Percentiles rank a stretch among this genome's conserved stretches.
Conservation (phyloP, 2,888 invertebrate genomes). For the Elegia similella region DNA sequence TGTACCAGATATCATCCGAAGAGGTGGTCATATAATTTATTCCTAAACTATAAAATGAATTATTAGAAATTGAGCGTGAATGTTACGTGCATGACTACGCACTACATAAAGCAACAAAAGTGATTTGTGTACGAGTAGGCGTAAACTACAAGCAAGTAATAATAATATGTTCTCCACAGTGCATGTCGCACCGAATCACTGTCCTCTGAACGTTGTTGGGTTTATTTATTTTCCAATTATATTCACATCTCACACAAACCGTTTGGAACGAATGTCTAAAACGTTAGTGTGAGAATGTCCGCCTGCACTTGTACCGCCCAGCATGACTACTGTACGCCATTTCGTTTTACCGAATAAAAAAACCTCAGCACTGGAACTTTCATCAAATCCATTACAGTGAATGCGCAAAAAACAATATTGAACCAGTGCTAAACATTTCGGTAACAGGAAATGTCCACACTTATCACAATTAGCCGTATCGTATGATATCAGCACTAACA, state of each 20-base stretch:
- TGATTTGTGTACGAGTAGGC: conserved; percentile 20
- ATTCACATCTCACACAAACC: conserved; percentile 55
- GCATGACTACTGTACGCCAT: conserved; percentile 67
- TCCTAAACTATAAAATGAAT: not conserved
- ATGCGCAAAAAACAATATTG: not conserved
- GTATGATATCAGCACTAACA: conserved; percentile 36
- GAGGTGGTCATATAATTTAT: too few relatives aligned
- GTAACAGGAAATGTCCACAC: conserved; percentile 39
- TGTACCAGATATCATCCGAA: too few relatives aligned
- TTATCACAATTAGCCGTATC: conserved; percentile 41
- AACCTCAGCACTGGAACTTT: conserved; percentile 30
- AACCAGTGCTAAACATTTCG: conserved; percentile 17
- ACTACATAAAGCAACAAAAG: conserved; percentile 34
- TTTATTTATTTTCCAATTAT: conserved; percentile 55
- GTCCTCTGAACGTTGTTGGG: conserved; percentile 57
- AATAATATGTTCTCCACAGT: conserved; percentile 59
- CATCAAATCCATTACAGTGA: not conserved
- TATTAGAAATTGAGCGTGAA: conserved; percentile 28
- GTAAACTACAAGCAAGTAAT: not conserved
- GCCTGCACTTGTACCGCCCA: conserved; percentile 79
- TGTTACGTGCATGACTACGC: conserved; percentile 59
- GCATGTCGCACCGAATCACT: conserved; percentile 76
- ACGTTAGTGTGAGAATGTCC: conserved; percentile 56
- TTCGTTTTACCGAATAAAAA: conserved; percentile 31
- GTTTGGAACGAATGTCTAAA: conserved; percentile 22